Evolutionary conservation across 2,888 invertebrate genomes (phyloP), one percentile per base, ranked within the genome.

Genomic region (Drosophila ustulata): DNA sequence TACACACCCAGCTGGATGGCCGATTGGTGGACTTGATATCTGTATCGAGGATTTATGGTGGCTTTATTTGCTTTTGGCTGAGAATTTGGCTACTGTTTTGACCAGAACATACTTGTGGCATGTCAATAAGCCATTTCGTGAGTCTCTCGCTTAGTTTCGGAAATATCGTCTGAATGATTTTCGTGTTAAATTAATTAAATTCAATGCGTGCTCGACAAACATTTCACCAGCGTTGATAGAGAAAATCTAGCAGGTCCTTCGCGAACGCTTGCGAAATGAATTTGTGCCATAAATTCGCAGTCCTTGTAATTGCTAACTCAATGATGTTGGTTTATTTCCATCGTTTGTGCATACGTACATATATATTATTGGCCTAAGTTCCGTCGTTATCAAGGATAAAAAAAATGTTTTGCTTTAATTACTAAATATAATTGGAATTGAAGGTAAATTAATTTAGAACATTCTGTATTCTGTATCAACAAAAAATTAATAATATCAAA

Each of bases 141-240:
- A 58, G 49, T 28, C 53, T 61, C 61, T 66, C 74, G 78, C 80
- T 71, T 82, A 80, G 68, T 76, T 78, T 76, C 80, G 83, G 80
- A 85, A 85, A 79, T 76, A 82, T 71, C 75, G 80, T 71, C 79
- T 77, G 77, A 85, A 88, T 86, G 85, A 88, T 85, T 88, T 65
- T 82, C 81, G 85, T 85, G 88, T 85, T 88, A 83, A 88, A 88
- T 85, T 85, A 85, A 85, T 85, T 85, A 85, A 85, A 82, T 77
- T 74, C 79, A 72, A 75, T 85, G 84, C 84, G 88, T 85, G 84
- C 69, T 76, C 70, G 34, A 47, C 64, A 70, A 82, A 71, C 88
- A 82, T 85, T 85, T 85, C 78, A 51, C 71, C 82, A 68, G 18
- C 45, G 39, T 49, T 64, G 78, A 80, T 85, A 78, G 69, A 51